Conservation (phyloP, 2,888 invertebrate species). For the Eupithecia insigniata region DNA sequence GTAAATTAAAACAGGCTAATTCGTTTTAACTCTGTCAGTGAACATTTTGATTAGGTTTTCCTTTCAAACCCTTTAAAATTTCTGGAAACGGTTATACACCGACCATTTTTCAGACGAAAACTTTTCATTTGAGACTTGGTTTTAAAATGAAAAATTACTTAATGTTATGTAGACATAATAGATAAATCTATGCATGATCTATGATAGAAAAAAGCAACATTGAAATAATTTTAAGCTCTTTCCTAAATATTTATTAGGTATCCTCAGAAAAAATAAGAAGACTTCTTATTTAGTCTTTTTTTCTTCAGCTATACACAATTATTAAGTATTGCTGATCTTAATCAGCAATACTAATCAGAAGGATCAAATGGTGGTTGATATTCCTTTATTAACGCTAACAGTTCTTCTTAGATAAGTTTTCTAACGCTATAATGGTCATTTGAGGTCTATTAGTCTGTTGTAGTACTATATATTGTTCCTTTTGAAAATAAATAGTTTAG, state of each 20-base stretch:
- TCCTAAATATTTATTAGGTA: background rate
- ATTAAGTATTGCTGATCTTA: too few relatives aligned
- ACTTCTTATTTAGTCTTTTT: too few relatives aligned
- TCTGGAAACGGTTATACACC: constrained; percentile 26
- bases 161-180: background rate
- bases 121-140: too few relatives aligned
- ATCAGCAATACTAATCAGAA: background rate
- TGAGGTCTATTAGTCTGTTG: too few relatives aligned
- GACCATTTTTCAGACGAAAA: too few relatives aligned
- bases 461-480: too few relatives aligned
- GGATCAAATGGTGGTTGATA: background rate
- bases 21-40: constrained; percentile 26
- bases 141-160: too few relatives aligned
- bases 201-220: background rate
- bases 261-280: too few relatives aligned
- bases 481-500: background rate
- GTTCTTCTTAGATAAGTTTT: background rate
- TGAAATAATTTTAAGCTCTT: background rate
- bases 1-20: constrained; percentile 31
- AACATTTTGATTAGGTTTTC: constrained; percentile 49
- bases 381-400: background rate
- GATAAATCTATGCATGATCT: too few relatives aligned
- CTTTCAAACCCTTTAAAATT: background rate
- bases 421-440: too few relatives aligned
- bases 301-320: too few relatives aligned